These are phyloP conservation scores for Ispidina picta DNA, from an alignment of 2,797 vertebrate genomes.

Conservation along the genomic window DNA sequence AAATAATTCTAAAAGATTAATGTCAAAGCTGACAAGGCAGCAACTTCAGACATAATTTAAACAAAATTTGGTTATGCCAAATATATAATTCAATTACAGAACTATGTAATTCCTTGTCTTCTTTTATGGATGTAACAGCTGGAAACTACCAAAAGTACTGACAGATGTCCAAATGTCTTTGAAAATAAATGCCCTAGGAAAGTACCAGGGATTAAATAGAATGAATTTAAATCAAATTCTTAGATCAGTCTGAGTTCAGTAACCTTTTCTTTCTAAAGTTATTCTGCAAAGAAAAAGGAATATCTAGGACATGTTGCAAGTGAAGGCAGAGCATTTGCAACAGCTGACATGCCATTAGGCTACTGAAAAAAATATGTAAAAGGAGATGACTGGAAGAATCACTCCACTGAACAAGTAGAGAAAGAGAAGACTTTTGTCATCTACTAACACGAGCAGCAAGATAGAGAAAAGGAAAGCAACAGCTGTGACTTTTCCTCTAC, in stretches of 20 bases:
- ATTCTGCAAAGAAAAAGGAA: slow-evolving; percentile 3
- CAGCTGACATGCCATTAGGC: slow-evolving; percentile 19
- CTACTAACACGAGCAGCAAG: neutral
- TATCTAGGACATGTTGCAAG: neutral
- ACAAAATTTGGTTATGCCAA: neutral
- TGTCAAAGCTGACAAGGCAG: neutral
- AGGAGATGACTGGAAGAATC: slow-evolving; percentile 14
- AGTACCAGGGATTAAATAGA: slow-evolving; percentile 30
- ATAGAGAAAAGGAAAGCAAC: neutral
- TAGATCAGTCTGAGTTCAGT: slow-evolving; percentile 30
- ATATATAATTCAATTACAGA: slow-evolving; percentile 17
- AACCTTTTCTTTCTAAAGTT: slow-evolving; percentile 31
- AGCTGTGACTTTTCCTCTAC: neutral
- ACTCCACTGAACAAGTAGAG: neutral
- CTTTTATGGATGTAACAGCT: slow-evolving; percentile 11
- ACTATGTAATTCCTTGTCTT: slow-evolving; percentile 22
- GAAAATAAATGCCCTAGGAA: slow-evolving; percentile 29
- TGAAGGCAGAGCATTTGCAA: slow-evolving; percentile 27
- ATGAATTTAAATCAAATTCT: slow-evolving; percentile 43
- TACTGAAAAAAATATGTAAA: neutral
- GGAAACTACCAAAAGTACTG: slow-evolving; percentile 23
- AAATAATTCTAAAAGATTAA: neutral
- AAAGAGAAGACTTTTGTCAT: neutral
- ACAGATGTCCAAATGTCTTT: slow-evolving; percentile 45
- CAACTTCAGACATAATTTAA: neutral